Conservation (phyloP, 2,797 vertebrate species). For the Cyprinella venusta region DNA sequence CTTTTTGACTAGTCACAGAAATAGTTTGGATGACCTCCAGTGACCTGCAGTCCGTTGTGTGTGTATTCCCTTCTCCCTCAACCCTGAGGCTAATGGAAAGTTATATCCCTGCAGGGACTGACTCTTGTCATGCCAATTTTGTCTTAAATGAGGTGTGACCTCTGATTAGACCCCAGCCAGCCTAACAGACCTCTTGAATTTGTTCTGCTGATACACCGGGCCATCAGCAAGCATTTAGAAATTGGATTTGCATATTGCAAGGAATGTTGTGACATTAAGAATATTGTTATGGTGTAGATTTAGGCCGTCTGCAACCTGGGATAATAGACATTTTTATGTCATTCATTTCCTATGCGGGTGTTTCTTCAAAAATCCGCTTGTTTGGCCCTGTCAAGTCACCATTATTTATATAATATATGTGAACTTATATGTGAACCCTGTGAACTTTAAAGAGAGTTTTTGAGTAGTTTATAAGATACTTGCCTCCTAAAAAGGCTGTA, state of each 20-base stretch:
- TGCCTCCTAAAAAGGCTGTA: background rate
- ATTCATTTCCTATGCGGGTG: background rate
- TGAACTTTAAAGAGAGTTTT: background rate
- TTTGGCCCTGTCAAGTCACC: background rate
- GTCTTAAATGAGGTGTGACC: constrained; percentile 45
- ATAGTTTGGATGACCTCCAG: background rate
- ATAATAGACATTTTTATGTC: background rate
- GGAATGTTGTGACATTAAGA: background rate
- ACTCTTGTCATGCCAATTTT: constrained; percentile 39
- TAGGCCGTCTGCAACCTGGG: constrained; percentile 6
- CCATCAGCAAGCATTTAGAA: constrained; percentile 24
- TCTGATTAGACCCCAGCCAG: constrained; percentile 41
- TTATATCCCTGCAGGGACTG: constrained; percentile 29
- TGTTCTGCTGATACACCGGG: constrained; percentile 25
- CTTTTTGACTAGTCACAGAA: constrained; percentile 26
- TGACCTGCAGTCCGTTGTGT: constrained; percentile 4
- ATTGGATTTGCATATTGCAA: constrained; percentile 32
- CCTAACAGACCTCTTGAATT: constrained; percentile 9
- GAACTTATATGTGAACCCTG: too few species aligned
- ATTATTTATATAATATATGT: too few species aligned
- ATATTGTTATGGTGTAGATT: background rate
- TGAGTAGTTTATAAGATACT: background rate
- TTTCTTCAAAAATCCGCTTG: background rate
- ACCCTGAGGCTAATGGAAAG: constrained; percentile 15
- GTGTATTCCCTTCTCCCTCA: background rate